Evolutionary conservation across 2,113 vertebrate genomes (phyloP), one percentile per base, ranked within the genome.

Genomic region (Capreolus pygargus): DNA sequence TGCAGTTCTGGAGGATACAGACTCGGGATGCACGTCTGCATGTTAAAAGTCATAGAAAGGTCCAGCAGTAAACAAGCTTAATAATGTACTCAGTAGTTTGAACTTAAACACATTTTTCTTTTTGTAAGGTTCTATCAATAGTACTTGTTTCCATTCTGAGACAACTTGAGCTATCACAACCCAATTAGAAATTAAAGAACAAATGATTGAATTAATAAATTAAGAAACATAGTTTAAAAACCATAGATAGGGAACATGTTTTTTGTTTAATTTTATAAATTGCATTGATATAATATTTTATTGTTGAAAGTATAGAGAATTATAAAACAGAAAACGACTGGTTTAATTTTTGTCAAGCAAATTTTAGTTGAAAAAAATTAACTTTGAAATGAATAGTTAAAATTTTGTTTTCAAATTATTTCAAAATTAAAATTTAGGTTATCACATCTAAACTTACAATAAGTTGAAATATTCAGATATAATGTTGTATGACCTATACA

Each of bases 201-300:
- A 84, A 83, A 45, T 78, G 58, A 52, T 79, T 93, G 82, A 86
- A 43, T 55, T 95, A 27, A 85, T 87, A 74, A 91, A 74, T 70
- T 84, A 36, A 92, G n/a, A 89, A 81, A 57, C 60, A 64, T n/a
- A 85, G 15, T 76, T 94, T 64, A 95, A 92, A 94, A 83, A 36
- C 19, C 4, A 19, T 90, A 74, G 10, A 33, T 36, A 23, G 19
- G 25, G 27, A 21, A 19, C 23, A 60, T 54, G 57, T 86, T 94
- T 92, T 55, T 3, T 47, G 17, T 76, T 97, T 94, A 78, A 57
- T 93, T 96, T 91, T 95, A 88, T 50, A 83, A 67, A 52, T 87
- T 25, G 67, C 82, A 93, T 19, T 83, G 90, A 36, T 50, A 50
- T 76, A 89, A 45, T 70, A 89, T 36, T 57, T 7, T 92, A 6